Evolutionary conservation across 92 coral and sea anemone genomes (phyloP).

Genomic region (Anthopleura xanthogrammica): DNA sequence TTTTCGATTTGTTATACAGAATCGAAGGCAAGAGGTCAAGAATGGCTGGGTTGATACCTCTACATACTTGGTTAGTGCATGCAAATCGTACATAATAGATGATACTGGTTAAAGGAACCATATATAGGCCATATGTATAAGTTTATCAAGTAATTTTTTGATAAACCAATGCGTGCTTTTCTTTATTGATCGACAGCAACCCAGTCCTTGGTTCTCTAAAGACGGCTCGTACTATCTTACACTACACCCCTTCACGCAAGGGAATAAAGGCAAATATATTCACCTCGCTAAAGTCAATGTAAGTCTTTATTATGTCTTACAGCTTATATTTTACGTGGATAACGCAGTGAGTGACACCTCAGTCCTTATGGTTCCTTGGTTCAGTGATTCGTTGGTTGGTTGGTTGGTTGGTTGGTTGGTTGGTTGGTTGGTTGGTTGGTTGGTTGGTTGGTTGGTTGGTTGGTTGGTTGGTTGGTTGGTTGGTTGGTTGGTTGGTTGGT

Average conservation of each 20-base stretch:
- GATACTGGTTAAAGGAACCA: too few species aligned
- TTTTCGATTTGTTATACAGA: background rate
- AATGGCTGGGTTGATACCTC: constrained; percentile 81
- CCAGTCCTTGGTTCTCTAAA: constrained; percentile 62
- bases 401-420: too few species aligned
- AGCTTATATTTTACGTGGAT: background rate
- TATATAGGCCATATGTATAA: background rate
- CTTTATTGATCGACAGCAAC: constrained; percentile 42
- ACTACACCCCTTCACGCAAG: constrained; percentile 58
- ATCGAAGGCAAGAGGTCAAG: constrained; percentile 38
- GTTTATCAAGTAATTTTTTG: too few species aligned
- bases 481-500: too few species aligned
- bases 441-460: too few species aligned
- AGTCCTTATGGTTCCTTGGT: too few species aligned
- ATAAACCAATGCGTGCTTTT: too few species aligned
- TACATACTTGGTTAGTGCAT: constrained; percentile 25
- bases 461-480: too few species aligned
- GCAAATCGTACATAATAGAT: background rate
- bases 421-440: too few species aligned
- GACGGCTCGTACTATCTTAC: constrained; percentile 67
- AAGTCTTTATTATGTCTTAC: background rate
- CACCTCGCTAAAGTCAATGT: constrained; percentile 70
- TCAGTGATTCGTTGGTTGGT: too few species aligned
- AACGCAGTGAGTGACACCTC: too few species aligned
- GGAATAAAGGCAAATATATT: constrained; percentile 56